Percentiles rank a stretch among this genome's conserved stretches.
These are phyloP conservation scores for Rhinoptilus africanus DNA, from an alignment of 2,113 vertebrate genomes.

Conservation along the genomic window DNA sequence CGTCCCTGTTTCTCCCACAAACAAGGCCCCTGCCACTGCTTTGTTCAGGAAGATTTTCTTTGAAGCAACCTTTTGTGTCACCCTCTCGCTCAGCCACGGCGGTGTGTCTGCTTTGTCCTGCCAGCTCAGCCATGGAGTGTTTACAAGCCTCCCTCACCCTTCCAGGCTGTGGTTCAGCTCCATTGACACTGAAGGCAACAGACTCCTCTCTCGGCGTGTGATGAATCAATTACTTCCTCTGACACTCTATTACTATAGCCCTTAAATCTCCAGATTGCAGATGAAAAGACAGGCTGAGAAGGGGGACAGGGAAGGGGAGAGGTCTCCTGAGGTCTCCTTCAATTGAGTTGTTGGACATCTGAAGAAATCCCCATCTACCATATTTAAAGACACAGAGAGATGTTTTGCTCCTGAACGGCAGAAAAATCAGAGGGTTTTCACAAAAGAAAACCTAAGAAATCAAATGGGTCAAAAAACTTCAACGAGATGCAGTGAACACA, in stretches of 20 bases:
- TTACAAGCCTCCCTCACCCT: conserved; percentile 73
- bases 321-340: conserved; percentile 42
- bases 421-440: conserved; percentile 50
- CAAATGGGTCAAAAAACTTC: conserved; percentile 38
- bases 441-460: conserved; percentile 46
- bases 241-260: conserved; percentile 73
- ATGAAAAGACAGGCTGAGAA: conserved; percentile 58
- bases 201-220: conserved; percentile 59
- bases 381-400: conserved; percentile 56
- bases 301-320: conserved; percentile 20
- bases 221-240: conserved; percentile 80
- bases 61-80: conserved; percentile 59
- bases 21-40: conserved; percentile 10
- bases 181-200: conserved; percentile 73
- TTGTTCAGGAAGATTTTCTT: conserved; percentile 46
- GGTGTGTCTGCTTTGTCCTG: conserved; percentile 43
- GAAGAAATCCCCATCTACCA: conserved; percentile 48
- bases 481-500: background rate
- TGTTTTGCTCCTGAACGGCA: conserved; percentile 37
- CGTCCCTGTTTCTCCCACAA: background rate
- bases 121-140: conserved; percentile 73
- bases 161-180: conserved; percentile 73
- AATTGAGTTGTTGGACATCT: conserved; percentile 52
- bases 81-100: background rate
- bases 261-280: conserved; percentile 66